These are phyloP conservation scores for Thunnus maccoyii DNA, from an alignment of 2,113 vertebrate species.

Conservation along the genomic window DNA sequence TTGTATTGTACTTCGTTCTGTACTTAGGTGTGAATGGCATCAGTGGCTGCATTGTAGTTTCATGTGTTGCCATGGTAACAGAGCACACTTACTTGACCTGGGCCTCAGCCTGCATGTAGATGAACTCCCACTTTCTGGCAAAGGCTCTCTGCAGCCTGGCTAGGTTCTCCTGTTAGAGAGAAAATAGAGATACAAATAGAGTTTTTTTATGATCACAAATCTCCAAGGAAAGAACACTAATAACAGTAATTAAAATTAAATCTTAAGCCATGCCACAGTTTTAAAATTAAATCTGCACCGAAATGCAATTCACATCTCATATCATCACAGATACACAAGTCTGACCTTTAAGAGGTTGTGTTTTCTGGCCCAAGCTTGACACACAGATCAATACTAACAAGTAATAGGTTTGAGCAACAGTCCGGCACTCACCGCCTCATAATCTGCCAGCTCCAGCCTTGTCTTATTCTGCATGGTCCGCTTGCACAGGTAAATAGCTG, in stretches of 20 bases:
- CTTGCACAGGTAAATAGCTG: conserved; percentile 99
- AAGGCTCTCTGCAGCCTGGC: conserved; percentile 98
- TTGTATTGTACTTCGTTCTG: not conserved
- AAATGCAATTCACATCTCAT: conserved; percentile 6
- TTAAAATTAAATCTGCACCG: not conserved
- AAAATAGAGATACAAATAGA: conserved; percentile 1
- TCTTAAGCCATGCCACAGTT: not conserved
- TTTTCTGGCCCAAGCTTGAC: conserved; percentile 24
- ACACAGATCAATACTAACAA: conserved; percentile 49
- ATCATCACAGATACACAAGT: not conserved
- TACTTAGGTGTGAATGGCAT: conserved; percentile 15
- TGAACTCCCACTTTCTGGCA: conserved; percentile 99
- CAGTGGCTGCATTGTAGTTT: conserved; percentile 7
- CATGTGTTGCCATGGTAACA: conserved; percentile 64
- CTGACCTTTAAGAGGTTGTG: conserved; percentile 38
- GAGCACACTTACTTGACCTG: conserved; percentile 96
- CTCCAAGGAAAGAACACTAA: not conserved
- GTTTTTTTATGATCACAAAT: not conserved
- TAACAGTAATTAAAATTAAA: not conserved
- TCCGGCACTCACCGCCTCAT: conserved; percentile 93
- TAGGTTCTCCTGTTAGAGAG: conserved; percentile 92
- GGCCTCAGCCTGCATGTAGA: conserved; percentile 99
- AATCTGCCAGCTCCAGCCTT: conserved; percentile 97
- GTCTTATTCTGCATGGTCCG: conserved; percentile 99
- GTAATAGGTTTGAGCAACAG: conserved; percentile 29